Percentiles rank a stretch among this genome's conserved stretches.
These are phyloP conservation scores for Asobara japonica DNA, from an alignment of 1,140 invertebrate genomes.

Conservation along the genomic window DNA sequence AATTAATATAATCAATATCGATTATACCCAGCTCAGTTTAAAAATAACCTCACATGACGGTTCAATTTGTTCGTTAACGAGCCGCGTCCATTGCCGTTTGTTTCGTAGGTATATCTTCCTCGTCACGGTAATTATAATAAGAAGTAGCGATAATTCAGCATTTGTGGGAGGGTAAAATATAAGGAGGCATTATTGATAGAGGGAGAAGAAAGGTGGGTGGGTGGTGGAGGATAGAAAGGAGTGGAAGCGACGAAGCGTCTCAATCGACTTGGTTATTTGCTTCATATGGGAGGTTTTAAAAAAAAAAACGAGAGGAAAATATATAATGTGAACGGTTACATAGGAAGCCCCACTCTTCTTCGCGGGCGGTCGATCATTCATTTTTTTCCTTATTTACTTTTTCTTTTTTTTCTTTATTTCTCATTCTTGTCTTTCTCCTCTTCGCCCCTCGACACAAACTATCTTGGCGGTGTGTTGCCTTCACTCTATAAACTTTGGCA, in stretches of 20 bases:
- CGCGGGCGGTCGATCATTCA: conserved; percentile 24
- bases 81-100: conserved; percentile 21
- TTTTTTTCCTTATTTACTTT: not conserved
- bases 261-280: conserved; percentile 20
- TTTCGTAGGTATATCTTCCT: not conserved
- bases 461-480: not conserved
- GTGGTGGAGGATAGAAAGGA: conserved; percentile 1
- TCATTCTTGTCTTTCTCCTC: not conserved
- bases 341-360: conserved; percentile 26
- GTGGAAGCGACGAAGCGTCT: conserved; percentile 25
- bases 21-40: not conserved
- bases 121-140: conserved; percentile 26
- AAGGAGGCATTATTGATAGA: conserved; percentile 2
- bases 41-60: conserved; percentile 25
- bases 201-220: not conserved
- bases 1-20: not conserved
- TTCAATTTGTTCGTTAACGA: conserved; percentile 33
- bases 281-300: not conserved
- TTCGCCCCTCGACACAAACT: not conserved
- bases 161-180: not conserved
- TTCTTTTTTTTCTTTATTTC: no score
- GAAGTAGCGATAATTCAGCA: conserved; percentile 23
- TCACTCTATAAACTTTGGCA: not conserved
- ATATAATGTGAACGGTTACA: conserved; percentile 11
- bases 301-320: conserved; percentile 9